Conservation (phyloP, 2,797 vertebrate species). For the Buceros bicornis region DNA sequence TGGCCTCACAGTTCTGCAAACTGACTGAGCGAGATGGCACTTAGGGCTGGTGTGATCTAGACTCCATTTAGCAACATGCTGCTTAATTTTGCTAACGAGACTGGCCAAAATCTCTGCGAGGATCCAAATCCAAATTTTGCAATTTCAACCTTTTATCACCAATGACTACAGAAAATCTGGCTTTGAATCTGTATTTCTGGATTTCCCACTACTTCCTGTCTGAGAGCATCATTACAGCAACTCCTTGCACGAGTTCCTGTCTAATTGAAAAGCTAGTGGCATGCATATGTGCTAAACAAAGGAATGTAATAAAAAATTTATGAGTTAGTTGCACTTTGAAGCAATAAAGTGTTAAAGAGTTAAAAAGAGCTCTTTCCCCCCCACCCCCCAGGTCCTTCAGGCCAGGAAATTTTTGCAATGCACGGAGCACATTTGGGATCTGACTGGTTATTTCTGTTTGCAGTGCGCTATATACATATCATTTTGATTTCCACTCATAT, state of each 20-base stretch:
- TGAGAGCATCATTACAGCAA: neutral
- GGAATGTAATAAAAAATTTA: slow-evolving; percentile 48
- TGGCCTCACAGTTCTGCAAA: neutral
- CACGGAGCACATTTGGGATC: neutral
- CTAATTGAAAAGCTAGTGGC: slow-evolving; percentile 22
- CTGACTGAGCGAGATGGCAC: neutral
- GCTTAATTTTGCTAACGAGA: neutral
- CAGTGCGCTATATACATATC: neutral
- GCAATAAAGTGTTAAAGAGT: slow-evolving; percentile 48
- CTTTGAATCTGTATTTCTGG: neutral
- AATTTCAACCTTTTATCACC: neutral
- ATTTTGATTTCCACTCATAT: neutral
- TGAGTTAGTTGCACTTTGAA: slow-evolving; percentile 43
- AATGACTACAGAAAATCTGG: neutral
- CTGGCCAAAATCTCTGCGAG: neutral
- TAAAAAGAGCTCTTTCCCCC: neutral
- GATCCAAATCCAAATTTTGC: neutral
- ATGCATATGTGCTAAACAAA: slow-evolving; percentile 21
- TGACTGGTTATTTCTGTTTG: neutral
- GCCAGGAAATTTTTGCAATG: neutral
- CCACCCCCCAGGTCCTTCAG: neutral
- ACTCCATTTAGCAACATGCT: neutral
- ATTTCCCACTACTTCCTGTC: neutral
- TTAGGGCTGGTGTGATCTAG: neutral
- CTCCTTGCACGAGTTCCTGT: neutral